Evolutionary conservation across 2,113 vertebrate species (phyloP).

Genomic region (Syrrhaptes paradoxus): DNA sequence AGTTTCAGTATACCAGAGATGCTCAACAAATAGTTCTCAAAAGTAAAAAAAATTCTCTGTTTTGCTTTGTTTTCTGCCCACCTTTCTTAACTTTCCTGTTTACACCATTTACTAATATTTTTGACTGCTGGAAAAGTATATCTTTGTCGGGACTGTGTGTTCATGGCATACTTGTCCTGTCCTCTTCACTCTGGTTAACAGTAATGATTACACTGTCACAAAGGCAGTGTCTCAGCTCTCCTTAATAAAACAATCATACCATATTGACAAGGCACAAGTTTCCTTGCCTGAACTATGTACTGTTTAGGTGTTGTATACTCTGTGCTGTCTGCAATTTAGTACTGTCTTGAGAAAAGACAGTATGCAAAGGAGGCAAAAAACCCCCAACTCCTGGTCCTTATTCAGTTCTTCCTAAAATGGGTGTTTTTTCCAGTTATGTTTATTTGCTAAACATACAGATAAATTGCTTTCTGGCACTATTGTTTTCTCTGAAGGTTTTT

Average conservation of each 20-base stretch:
- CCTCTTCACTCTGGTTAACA: neutral
- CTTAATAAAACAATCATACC: neutral
- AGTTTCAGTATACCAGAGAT: neutral
- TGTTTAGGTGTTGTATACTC: neutral
- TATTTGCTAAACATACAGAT: neutral
- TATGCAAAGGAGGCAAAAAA: neutral
- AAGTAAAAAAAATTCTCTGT: neutral
- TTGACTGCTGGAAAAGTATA: neutral
- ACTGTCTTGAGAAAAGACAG: neutral
- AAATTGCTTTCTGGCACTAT: neutral
- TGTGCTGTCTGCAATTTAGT: neutral
- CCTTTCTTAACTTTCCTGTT: neutral
- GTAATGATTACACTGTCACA: neutral
- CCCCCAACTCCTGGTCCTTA: neutral
- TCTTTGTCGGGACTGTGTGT: neutral
- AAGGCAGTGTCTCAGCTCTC: neutral
- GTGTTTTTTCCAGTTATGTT: neutral
- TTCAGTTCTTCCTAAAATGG: neutral
- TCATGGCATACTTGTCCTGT: neutral
- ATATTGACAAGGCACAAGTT: neutral
- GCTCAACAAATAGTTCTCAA: neutral
- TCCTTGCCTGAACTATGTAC: neutral
- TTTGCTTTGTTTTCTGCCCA: neutral
- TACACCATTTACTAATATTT: neutral
- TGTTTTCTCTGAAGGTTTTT: neutral